A percentile compares a stretch with the other conserved stretches of the same genome.
These are phyloP conservation scores for Scartelaos histophorus DNA, from an alignment of 2,113 vertebrate species.

Conservation along the genomic window DNA sequence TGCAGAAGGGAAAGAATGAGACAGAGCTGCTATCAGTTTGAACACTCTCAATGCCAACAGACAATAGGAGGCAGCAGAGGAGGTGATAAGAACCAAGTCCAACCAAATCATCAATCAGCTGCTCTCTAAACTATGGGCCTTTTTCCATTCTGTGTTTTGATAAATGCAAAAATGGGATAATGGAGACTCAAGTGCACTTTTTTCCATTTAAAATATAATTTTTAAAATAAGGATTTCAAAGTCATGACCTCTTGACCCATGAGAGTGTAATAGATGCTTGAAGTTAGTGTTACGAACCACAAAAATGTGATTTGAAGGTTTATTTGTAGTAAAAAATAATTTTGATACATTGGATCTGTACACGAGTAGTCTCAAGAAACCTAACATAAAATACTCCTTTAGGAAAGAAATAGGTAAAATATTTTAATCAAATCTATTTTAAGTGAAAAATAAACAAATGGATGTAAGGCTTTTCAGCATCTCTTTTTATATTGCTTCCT, in stretches of 20 bases:
- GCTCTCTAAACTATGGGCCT: slow-evolving; percentile 24
- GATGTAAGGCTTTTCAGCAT: slow-evolving; percentile 24
- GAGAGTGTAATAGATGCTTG: too few species aligned
- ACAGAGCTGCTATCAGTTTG: slow-evolving; percentile 49
- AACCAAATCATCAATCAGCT: slow-evolving; percentile 55
- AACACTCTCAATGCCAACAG: slow-evolving; percentile 36
- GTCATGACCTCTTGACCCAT: neutral
- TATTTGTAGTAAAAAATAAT: slow-evolving; percentile 80
- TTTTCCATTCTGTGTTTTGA: slow-evolving; percentile 11
- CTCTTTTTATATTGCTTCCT: neutral
- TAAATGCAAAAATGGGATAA: neutral
- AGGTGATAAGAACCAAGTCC: slow-evolving; percentile 52
- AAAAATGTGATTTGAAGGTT: slow-evolving; percentile 40
- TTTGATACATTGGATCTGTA: slow-evolving; percentile 79
- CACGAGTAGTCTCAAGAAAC: slow-evolving; percentile 60
- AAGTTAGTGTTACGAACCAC: slow-evolving; percentile 5
- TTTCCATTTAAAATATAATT: neutral
- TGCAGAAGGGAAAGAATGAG: slow-evolving; percentile 33
- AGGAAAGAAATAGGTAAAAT: slow-evolving; percentile 42
- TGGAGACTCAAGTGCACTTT: neutral
- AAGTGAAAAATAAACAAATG: slow-evolving; percentile 28
- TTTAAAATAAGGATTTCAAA: neutral
- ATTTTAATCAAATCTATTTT: slow-evolving; percentile 20
- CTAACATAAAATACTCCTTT: slow-evolving; percentile 43
- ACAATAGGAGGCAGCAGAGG: slow-evolving; percentile 46